Conservation (phyloP, 2,888 invertebrate species). For the Tinea semifulvella region DNA sequence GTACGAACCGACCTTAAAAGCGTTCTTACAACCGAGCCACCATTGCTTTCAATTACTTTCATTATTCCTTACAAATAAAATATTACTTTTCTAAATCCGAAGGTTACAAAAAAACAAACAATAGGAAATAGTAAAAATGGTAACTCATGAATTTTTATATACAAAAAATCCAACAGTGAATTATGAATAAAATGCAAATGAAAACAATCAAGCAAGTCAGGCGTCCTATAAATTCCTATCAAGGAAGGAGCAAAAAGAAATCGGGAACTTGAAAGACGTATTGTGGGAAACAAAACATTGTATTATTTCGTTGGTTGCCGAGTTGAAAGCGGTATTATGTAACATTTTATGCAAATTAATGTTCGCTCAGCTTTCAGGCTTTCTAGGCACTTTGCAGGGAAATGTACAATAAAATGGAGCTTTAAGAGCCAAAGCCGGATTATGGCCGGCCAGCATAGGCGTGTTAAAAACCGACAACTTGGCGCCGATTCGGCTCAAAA, state of each 20-base stretch:
- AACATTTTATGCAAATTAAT: constrained; percentile 49
- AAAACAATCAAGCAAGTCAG: constrained; percentile 11
- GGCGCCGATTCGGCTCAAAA: constrained; percentile 9
- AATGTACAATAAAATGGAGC: constrained; percentile 40
- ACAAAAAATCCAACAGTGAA: constrained; percentile 10
- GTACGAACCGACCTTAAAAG: too few species aligned
- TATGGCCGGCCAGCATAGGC: constrained; percentile 25
- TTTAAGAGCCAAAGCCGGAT: constrained; percentile 30
- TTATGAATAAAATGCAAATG: constrained; percentile 7
- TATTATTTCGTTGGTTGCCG: constrained; percentile 24
- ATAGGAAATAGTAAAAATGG: constrained; percentile 9
- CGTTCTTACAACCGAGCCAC: too few species aligned
- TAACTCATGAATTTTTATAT: constrained; percentile 12
- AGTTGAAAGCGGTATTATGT: constrained; percentile 36
- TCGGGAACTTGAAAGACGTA: constrained; percentile 20
- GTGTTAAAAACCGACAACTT: constrained; percentile 19
- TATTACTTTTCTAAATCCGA: too few species aligned
- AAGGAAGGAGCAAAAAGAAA: constrained; percentile 25
- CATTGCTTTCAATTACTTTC: too few species aligned
- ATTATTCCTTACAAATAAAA: too few species aligned
- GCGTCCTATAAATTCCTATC: constrained; percentile 22
- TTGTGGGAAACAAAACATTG: constrained; percentile 33
- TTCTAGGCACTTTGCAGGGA: constrained; percentile 38
- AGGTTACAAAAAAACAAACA: too few species aligned
- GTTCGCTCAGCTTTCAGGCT: constrained; percentile 39